Base-by-base conservation (phyloP, 2,797 vertebrate species). In the Tokudaia muenninki region DNA sequence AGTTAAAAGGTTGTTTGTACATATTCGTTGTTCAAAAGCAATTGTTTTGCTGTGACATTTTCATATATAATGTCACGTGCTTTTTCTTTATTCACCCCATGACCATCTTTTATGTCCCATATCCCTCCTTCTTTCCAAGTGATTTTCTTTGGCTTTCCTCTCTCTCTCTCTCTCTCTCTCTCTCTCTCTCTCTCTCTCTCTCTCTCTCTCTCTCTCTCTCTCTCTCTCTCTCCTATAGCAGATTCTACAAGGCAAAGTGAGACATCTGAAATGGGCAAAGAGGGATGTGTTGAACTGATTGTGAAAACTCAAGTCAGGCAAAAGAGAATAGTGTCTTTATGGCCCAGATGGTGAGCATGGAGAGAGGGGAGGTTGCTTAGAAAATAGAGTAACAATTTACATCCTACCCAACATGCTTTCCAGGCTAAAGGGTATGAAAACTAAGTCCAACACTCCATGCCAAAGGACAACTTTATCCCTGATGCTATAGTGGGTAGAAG, bases 231-330 rank as follows among this genome's bases (percentile, higher is more conserved):
- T 34, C 11, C 34, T 37, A 4, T 72, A 72, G 44, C 19, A 52
- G 34, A 95, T 70, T 91, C 70, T 84, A 92, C 50, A 14, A 79
- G 87, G 50, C 50, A 61, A 90, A 96, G 29, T 37, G 67, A 91
- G 70, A 63, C 41, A 44, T 50, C 44, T 90, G 55, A 94, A 82
- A 47, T 34, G 75, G 26, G 63, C 70, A 86, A 72, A 37, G 14
- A 67, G 41, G 22, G 12, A 47, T 50, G 47, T 75, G 7, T 55
- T 52, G 65, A 77, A 47, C 4, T 74, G 47, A 65, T 34, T 77
- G 31, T 47, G 82, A 52, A 94, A 78, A 16, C n/a, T 57, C 26
- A 22, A 37, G 52, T 34, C 47, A 37, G 4, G 16, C 19, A 89
- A 95, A 90, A 26, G 24, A 24, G 31, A 22, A 55, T 17, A 59